Conservation (phyloP, 2,797 vertebrate genomes). For the Anguilla marmorata region DNA sequence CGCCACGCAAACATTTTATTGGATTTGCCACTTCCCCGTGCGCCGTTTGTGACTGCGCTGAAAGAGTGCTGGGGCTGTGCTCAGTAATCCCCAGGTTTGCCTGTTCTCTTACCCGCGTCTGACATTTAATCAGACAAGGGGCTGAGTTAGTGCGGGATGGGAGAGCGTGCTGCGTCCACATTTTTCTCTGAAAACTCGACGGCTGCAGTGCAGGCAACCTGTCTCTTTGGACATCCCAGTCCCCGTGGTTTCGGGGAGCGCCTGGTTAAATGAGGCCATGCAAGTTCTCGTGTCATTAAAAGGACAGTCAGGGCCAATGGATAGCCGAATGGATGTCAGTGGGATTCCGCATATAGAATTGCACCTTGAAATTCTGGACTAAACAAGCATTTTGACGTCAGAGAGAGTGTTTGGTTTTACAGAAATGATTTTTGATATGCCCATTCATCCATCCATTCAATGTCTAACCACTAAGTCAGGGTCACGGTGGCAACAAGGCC, state of each 20-base stretch:
- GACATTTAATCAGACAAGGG: conserved; percentile 1
- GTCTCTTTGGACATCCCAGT: not conserved
- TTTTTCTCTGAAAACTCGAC: not conserved
- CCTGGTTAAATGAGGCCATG: not conserved
- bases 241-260: not conserved
- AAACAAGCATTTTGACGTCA: not conserved
- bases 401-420: not conserved
- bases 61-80: not conserved
- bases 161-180: not conserved
- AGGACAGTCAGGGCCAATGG: not conserved
- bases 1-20: conserved; percentile 65
- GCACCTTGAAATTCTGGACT: not conserved
- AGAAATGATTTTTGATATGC: not conserved
- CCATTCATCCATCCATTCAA: too few relatives aligned
- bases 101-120: not conserved
- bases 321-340: not conserved
- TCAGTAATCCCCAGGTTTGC: not conserved
- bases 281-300: not conserved
- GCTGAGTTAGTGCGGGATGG: not conserved
- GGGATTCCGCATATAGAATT: not conserved
- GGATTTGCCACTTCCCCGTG: conserved; percentile 55
- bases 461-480: too few relatives aligned
- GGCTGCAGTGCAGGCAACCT: not conserved
- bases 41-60: not conserved
- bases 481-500: not conserved